Base-by-base conservation (phyloP, 2,797 vertebrate species). In the Dermochelys coriacea region DNA sequence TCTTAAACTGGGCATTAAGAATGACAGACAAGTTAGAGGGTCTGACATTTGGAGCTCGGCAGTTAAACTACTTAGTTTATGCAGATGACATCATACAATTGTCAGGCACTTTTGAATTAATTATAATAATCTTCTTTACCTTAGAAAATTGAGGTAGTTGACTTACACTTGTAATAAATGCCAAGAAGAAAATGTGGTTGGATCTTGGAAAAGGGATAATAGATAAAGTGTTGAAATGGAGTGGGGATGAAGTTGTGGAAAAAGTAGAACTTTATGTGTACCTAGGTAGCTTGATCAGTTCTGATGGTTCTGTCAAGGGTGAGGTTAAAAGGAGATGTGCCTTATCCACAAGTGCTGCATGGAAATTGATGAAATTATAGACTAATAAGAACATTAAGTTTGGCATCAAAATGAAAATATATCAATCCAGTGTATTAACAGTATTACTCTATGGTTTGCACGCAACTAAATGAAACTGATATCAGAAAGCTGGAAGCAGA, bases 321-420 rank as follows among this genome's bases (percentile, higher is more conserved):
- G 18, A 89, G 27, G 85, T 47, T 52, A 80, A 95, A 94, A 91
- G 21, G 15, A 94, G 51, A 81, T 78, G 75, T 85, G 41, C 52
- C 52, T 89, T 47, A 85, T 41, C 50, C 52, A 90, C 2, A 54
- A 82, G 37, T 9, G 37, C 31, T 21, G 15, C 41, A 78, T 57
- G 34, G 55, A 6, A 37, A 5, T 12, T 37, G 8, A 37, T 27
- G 2, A 50, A 71, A 5, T 45, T 91, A 79, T 8, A 31, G 6
- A 77, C 47, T 74, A 50, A 92, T 71, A 59, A 88, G 87, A 88
- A 21, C 4, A 51, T 55, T 61, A 49, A 49, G 1, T 84, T 84
- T 90, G 82, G 0, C 23, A 83, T 8, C 31, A 50, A 45, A 86
- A 37, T 49, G 92, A 49, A 82, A 45, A 21, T 81, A 71, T 41